Evolutionary conservation across 1,140 invertebrate species (phyloP).

Genomic region (Zaprionus davidi): DNA sequence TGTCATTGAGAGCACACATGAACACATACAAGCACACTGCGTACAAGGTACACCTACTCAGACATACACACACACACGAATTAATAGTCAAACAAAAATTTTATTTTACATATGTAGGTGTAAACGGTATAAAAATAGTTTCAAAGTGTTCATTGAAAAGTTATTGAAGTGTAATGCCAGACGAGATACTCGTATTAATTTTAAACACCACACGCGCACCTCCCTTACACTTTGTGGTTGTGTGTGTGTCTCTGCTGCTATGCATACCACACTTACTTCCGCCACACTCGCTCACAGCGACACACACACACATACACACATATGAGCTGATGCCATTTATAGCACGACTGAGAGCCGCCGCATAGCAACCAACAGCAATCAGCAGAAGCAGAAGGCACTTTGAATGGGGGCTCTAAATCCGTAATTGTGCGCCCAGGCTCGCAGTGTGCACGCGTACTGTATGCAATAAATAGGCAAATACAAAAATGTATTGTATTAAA

Average conservation of each 20-base stretch:
- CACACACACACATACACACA: constrained; percentile 3
- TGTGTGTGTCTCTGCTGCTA: constrained; percentile 15
- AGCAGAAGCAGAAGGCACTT: constrained; percentile 3
- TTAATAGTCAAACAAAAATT: constrained; percentile 32
- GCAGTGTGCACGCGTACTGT: background rate
- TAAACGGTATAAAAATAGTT: constrained; percentile 79
- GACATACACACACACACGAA: constrained; percentile 12
- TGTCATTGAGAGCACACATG: constrained; percentile 35
- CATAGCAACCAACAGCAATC: constrained; percentile 16
- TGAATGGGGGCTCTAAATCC: constrained; percentile 47
- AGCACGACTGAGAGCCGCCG: constrained; percentile 28
- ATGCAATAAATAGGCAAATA: constrained; percentile 52
- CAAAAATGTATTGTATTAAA: constrained; percentile 10
- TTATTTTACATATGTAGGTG: constrained; percentile 56
- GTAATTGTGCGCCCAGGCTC: constrained; percentile 37
- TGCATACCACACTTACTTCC: constrained; percentile 20
- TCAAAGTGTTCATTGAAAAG: constrained; percentile 81
- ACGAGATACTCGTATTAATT: constrained; percentile 66
- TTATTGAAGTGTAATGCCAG: constrained; percentile 73
- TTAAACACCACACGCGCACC: constrained; percentile 55
- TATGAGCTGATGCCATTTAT: constrained; percentile 53
- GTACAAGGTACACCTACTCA: background rate
- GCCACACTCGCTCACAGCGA: constrained; percentile 5
- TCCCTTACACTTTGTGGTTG: constrained; percentile 12
- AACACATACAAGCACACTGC: background rate